These are phyloP conservation scores for Drosophila quinaria DNA, from an alignment of 2,888 invertebrate species.

Conservation along the genomic window DNA sequence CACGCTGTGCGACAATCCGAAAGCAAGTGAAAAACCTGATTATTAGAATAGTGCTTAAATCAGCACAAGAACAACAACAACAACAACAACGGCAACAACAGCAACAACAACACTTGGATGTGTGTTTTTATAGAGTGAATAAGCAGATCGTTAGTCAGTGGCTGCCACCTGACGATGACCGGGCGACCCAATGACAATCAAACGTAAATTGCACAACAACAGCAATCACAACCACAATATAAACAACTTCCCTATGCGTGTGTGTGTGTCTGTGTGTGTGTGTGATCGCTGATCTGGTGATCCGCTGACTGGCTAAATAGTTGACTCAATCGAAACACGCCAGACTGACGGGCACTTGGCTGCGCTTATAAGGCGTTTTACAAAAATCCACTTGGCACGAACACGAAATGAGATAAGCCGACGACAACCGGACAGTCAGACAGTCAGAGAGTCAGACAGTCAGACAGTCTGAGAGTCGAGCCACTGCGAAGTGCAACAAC, in stretches of 20 bases:
- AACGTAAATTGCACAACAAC: constrained; percentile 62
- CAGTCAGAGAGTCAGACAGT: constrained; percentile 4
- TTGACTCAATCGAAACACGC: constrained; percentile 81
- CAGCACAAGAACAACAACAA: constrained; percentile 19
- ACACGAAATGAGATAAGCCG: constrained; percentile 73
- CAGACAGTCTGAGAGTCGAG: constrained; percentile 3
- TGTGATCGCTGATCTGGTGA: constrained; percentile 28
- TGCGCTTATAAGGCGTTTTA: constrained; percentile 77
- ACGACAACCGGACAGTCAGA: constrained; percentile 59
- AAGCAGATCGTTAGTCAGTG: constrained; percentile 47
- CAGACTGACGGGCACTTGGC: constrained; percentile 82
- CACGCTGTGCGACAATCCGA: constrained; percentile 36
- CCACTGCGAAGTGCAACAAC: constrained; percentile 3
- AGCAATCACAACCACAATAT: constrained; percentile 17
- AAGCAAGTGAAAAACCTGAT: constrained; percentile 65
- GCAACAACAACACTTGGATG: constrained; percentile 12
- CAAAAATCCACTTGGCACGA: constrained; percentile 77
- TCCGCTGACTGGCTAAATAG: constrained; percentile 35
- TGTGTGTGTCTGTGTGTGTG: constrained; percentile 4
- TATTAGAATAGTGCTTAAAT: constrained; percentile 64
- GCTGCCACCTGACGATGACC: constrained; percentile 59
- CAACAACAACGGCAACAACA: constrained; percentile 24
- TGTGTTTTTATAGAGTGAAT: constrained; percentile 14
- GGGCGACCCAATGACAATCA: constrained; percentile 50
- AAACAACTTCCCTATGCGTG: not conserved